These are phyloP conservation scores for Phalanger gymnotis DNA, from an alignment of 2,797 vertebrate genomes.

Conservation along the genomic window DNA sequence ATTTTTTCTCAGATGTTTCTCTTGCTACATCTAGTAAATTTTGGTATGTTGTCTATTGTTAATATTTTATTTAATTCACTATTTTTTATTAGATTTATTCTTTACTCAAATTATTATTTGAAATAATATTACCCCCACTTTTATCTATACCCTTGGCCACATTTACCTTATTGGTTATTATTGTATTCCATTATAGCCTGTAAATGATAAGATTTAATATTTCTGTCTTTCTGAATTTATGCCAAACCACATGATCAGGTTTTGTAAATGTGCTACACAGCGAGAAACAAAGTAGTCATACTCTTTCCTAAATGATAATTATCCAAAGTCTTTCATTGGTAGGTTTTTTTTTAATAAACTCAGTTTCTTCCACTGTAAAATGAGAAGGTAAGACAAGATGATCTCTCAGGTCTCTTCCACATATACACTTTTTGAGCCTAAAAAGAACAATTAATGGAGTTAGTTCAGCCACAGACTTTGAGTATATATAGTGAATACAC, in stretches of 20 bases:
- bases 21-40: neutral
- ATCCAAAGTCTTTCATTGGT: neutral
- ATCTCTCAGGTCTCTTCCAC: neutral
- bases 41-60: neutral
- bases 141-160: neutral
- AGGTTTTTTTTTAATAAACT: neutral
- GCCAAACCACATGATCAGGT: neutral
- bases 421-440: neutral
- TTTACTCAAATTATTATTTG: neutral
- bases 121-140: neutral
- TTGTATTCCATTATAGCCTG: neutral
- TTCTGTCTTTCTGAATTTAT: neutral
- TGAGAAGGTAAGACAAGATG: neutral
- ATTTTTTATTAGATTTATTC: neutral
- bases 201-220: neutral
- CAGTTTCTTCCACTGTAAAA: neutral
- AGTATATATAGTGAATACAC: neutral
- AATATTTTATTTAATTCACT: neutral
- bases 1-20: neutral
- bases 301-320: neutral
- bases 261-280: neutral
- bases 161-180: neutral
- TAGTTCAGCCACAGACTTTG: neutral
- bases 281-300: neutral
- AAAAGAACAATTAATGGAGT: neutral